Base-by-base conservation (phyloP, 2,113 vertebrate species). In the Tupaia tana region DNA sequence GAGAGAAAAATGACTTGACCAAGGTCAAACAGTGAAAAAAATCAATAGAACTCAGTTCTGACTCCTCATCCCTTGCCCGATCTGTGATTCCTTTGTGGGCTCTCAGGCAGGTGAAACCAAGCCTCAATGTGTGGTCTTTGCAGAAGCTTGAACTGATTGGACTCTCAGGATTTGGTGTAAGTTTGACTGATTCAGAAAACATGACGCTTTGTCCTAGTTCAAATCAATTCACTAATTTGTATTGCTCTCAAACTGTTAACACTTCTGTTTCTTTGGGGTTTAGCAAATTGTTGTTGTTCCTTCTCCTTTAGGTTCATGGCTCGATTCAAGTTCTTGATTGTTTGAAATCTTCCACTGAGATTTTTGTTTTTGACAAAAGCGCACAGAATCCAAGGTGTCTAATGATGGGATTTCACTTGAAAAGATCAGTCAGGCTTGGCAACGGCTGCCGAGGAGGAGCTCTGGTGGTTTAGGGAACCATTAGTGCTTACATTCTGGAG, bases 281-380 rank as follows among this genome's bases (percentile, higher is more conserved):
- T 96, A 92, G 80, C 92, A 91, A 96, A 84, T 83, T 81, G 75
- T 6, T 84, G 16, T 93, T 96, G 84, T 90, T 88, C 74, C 31
- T 96, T 10, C 19, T 52, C 3, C 0, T 91, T 91, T 88, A 89
- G 75, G 52, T 74, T 91, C 77, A 79, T 85, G 43, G 73, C 90
- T 95, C 92, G 58, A 54, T 96, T 96, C 79, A 90, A 89, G 24
- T 95, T 93, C 52, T 94, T 93, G 73, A 25, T 93, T 92, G 92
- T 82, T 93, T 95, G 87, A 86, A 96, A 83, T 95, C 90, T 95
- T 93, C 78, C 74, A 43, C 52, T 59, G 86, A 43, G 66, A 90
- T 70, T 96, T 97, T 98, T 92, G 25, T 88, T 94, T 97, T 96
- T 86, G 90, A 93, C 74, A 90, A 27, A 77, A 95, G 77, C 79